Evolutionary conservation across 1,140 invertebrate species (phyloP), one percentile per base, ranked within the genome.

Genomic region (Megalonaias nervosa): DNA sequence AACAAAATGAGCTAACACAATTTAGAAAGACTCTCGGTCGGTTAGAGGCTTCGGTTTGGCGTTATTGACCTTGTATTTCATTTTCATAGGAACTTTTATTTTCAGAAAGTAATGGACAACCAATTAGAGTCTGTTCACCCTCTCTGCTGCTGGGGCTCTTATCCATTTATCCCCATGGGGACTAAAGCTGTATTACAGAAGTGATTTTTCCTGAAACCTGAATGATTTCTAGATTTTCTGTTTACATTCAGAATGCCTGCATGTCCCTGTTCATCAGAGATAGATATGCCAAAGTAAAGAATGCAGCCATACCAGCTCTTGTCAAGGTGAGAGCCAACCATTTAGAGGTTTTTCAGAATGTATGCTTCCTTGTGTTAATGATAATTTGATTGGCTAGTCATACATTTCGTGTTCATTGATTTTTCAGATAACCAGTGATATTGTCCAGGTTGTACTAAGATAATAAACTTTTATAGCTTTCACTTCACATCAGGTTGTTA

Each of bases 181-280:
- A 55, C 66, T 48, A 67, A 48, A 15, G 66, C 19, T 48, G 38
- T 48, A 6, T 48, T 48, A 48, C 38, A 48, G 6, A 12, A 67
- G 21, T 48, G 17, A 2, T 55, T 26, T 48, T 67, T 12, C 55
- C 19, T 67, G 31, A 26, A 67, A 17, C 23, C n/a, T 12, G 21
- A 66, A n/a, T 26, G 17, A 16, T 17, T 66, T 66, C 17, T 5
- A 19, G 16, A 17, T 66, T 66, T 66, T 19, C 4, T 66, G 26
- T 31, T n/a, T 73, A 5, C 61, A 79, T 82, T 59, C 77, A 89
- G 88, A 85, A 88, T 82, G 81, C 83, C 0, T 87, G 84, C 72
- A 48, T 89, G 26, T 84, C 84, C 31, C 64, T 87, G n/a, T 89
- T 88, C 75, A 83, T 79, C n/a, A 72, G 86, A 71, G 89, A 90